Evolutionary conservation across 2,888 invertebrate genomes (phyloP).

Genomic region (Dichetophora obliterata): DNA sequence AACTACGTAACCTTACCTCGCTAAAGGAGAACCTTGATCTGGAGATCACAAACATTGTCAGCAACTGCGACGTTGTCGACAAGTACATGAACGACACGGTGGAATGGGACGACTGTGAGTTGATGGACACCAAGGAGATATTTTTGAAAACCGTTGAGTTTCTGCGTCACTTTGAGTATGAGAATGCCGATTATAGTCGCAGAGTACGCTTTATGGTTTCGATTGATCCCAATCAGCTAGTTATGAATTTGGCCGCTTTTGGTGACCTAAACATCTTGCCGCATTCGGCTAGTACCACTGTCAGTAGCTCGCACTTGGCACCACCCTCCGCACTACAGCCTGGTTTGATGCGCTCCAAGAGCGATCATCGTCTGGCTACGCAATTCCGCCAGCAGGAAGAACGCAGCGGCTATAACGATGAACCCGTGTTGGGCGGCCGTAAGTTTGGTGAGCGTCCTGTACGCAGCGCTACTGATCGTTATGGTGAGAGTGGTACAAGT

Average conservation of each 20-base stretch:
- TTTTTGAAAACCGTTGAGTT: conserved; percentile 96
- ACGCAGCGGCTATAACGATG: conserved; percentile 79
- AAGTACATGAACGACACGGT: conserved; percentile 92
- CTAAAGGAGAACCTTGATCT: conserved; percentile 94
- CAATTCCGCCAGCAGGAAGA: conserved; percentile 92
- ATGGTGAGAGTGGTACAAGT: conserved; percentile 66
- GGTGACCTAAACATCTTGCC: conserved; percentile 89
- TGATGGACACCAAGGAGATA: conserved; percentile 96
- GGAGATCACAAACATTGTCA: conserved; percentile 94
- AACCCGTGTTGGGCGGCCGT: conserved; percentile 79
- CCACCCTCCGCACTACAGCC: conserved; percentile 78
- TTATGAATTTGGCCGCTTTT: conserved; percentile 87
- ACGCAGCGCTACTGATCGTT: conserved; percentile 70
- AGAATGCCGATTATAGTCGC: conserved; percentile 89
- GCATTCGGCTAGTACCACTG: conserved; percentile 70
- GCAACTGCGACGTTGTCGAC: conserved; percentile 96
- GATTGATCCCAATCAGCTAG: conserved; percentile 92
- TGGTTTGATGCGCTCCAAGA: conserved; percentile 91
- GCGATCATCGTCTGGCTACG: conserved; percentile 89
- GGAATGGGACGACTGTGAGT: conserved; percentile 92
- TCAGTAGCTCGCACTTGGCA: conserved; percentile 71
- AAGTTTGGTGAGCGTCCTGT: conserved; percentile 82
- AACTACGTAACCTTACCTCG: conserved; percentile 86
- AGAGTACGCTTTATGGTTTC: conserved; percentile 89
- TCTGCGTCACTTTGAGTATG: conserved; percentile 93